Base-by-base conservation (phyloP, 2,113 vertebrate genomes). In the Sylvilagus bachmani region DNA sequence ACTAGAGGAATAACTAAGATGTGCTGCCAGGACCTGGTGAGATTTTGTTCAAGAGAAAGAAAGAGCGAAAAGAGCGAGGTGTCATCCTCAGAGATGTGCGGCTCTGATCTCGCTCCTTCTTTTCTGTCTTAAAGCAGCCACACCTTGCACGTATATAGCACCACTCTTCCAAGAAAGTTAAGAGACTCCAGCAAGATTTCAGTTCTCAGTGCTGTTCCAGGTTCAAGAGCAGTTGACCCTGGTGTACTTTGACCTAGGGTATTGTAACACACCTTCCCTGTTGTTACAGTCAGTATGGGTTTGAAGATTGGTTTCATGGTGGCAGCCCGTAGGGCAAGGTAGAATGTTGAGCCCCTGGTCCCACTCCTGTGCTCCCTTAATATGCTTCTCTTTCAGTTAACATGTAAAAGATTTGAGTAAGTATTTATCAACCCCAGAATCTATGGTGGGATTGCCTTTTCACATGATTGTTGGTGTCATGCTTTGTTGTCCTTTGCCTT, bases 371-470 rank as follows among this genome's bases (percentile, higher is more conserved):
- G 5, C 44, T 92, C 25, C 31, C 38, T 93, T 74, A 33, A 38
- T 84, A 73, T 19, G 69, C 69, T n/a, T 29, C 33, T 89, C 55
- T 79, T 79, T 58, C 16, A 16, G 6, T 51, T 67, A 67, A 38
- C 38, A 33, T 33, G 53, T 79, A 62, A 78, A n/a, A 71, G 9
- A 49, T 49, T 49, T 36, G 25, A 93, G 79, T 85, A 86, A 79
- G 64, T 12, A 71, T 9, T 33, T 64, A 38, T 36, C 10, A 83
- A 19, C 51, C 12, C n/a, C 24, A 36, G 66, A 71, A 51, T 79
- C 87, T 90, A 44, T 38, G 49, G 66, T 61, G 29, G 89, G 93
- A 70, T 49, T 62, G 38, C n/a, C 38, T 38, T 96, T 94, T 58
- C 61, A 66, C 14, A 22, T 78, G 74, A 79, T 51, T 62, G 27